Evolutionary conservation across 2,888 invertebrate species (phyloP), one percentile per base, ranked within the genome.

Genomic region (Cryptophagus acutangulus): DNA sequence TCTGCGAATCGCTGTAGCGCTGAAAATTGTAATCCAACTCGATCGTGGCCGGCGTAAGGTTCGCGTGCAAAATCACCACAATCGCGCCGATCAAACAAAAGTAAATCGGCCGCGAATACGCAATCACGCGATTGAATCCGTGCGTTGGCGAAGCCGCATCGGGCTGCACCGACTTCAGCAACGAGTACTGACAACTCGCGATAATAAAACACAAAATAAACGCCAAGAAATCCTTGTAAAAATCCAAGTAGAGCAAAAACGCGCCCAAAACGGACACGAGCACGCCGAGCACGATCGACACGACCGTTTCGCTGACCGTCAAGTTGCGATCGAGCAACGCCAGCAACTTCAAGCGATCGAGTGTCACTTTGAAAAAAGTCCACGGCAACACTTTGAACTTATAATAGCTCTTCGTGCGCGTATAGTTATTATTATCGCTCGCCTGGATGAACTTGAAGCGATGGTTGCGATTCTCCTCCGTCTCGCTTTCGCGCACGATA

Each of bases 131-230:
- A 67, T 97, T 97, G 63, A 93, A 96, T 8, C 96, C 96, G 69
- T 99, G 99, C 25, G 95, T 94, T 0, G 99, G 97, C 2, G 97
- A 97, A 0, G 97, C 89, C 0, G 97, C 94, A 70, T 99, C 99
- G 0, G 99, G 99, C 63, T 99, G 99, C 1, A 99, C 99, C 53
- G 95, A 95, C 72, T 96, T 97, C 49, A 96, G 71, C 51, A 97
- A 72, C 0, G 94, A 95, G 70, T 97, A 99, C 69, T 99, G 99
- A 61, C 95, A 93, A 10, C 94, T 87, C 1, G 97, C 97, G 57
- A 96, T 92, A n/a, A 96, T 90, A 57, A 95, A 88, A 71, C 96
- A 96, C 69, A 99, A 93, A 62, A 94, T 75, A 67, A 97, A 90
- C 10, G 95, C 89, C 58, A 85, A 87, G 38, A 96, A 79, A 66